Percentiles rank a stretch among this genome's conserved stretches.
These are phyloP conservation scores for Microplitis deprimator DNA, from an alignment of 2,888 invertebrate genomes.

Conservation along the genomic window DNA sequence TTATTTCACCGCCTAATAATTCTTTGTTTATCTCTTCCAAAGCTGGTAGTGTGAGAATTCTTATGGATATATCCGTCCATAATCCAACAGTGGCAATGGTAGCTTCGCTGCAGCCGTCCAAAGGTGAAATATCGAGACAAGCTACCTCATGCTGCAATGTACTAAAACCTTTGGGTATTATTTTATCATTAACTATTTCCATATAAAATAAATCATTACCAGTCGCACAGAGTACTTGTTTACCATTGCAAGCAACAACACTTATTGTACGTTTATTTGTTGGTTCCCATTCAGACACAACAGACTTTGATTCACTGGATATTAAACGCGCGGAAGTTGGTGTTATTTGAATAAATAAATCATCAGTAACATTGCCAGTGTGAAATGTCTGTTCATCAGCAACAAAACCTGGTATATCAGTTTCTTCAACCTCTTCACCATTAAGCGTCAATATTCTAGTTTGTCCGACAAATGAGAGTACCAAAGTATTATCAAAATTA, in stretches of 20 bases:
- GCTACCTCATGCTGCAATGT: conserved; percentile 95
- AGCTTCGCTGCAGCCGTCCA: conserved; percentile 77
- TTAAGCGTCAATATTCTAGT: conserved; percentile 90
- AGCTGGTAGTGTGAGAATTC: conserved; percentile 86
- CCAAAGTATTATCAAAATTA: conserved; percentile 87
- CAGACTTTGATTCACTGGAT: conserved; percentile 77
- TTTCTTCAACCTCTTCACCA: conserved; percentile 98
- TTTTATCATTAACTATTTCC: conserved; percentile 78
- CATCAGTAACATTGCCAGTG: conserved; percentile 90
- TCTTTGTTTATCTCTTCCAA: conserved; percentile 88
- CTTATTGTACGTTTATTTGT: conserved; percentile 83
- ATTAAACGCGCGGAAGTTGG: conserved; percentile 82
- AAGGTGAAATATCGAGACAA: conserved; percentile 92
- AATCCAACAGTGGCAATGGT: conserved; percentile 91
- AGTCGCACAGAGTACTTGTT: conserved; percentile 87
- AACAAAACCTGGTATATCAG: conserved; percentile 92
- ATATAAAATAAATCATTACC: conserved; percentile 90
- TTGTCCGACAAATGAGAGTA: conserved; percentile 97
- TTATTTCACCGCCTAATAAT: conserved; percentile 93
- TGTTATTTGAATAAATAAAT: conserved; percentile 87
- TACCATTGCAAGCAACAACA: conserved; percentile 87
- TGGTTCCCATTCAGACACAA: conserved; percentile 83
- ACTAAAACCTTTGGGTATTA: conserved; percentile 77
- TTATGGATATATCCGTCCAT: conserved; percentile 97
- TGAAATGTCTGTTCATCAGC: conserved; percentile 94